These are phyloP conservation scores for Intellagama lesueurii DNA, from an alignment of 2,797 vertebrate species.

Conservation along the genomic window DNA sequence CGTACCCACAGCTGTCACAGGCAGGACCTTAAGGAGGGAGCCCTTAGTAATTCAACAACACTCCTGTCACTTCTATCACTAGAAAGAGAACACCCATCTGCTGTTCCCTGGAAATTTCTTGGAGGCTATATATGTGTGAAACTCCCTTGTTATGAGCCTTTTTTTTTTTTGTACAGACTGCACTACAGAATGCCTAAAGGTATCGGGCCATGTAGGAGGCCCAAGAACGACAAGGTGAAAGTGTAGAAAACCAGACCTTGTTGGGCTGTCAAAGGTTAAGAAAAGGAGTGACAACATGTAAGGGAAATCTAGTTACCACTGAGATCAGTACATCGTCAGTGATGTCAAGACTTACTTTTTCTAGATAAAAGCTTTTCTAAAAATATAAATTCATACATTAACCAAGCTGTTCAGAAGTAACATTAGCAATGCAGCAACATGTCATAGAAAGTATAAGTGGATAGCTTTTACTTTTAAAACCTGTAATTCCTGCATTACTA, in stretches of 20 bases:
- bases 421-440: not conserved
- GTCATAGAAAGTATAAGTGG: not conserved
- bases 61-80: slow-evolving; percentile 9
- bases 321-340: not conserved
- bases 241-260: not conserved
- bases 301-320: not conserved
- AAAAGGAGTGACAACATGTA: not conserved
- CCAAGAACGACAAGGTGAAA: slow-evolving; percentile 1
- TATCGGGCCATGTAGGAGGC: not conserved
- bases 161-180: not conserved
- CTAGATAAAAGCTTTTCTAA: not conserved
- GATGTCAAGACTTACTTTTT: not conserved
- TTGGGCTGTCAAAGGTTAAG: not conserved
- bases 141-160: not conserved
- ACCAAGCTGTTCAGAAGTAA: not conserved
- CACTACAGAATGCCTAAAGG: not conserved
- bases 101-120: slow-evolving; percentile 19
- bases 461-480: not conserved
- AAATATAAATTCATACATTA: not conserved
- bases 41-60: not conserved
- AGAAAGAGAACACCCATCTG: slow-evolving; percentile 24
- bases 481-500: not conserved
- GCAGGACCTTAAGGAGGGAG: not conserved
- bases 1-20: slow-evolving; percentile 22
- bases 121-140: slow-evolving; percentile 10